A percentile compares a stretch with the other conserved stretches of the same genome.
Conservation (phyloP, 2,888 invertebrate genomes). For the Ecliptopera silaceata region DNA sequence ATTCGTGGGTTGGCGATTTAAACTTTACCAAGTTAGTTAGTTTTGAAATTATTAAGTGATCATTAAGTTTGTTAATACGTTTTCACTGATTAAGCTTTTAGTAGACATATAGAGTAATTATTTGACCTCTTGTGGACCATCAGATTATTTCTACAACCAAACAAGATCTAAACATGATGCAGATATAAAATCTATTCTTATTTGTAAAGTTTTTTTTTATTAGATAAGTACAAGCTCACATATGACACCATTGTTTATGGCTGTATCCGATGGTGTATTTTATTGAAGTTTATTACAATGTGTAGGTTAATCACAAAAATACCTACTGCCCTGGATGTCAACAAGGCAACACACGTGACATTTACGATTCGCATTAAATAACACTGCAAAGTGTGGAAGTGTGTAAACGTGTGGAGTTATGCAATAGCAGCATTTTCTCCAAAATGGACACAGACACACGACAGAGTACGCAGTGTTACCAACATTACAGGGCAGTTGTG, state of each 20-base stretch:
- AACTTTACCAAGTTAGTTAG: too few species aligned
- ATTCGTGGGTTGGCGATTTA: too few species aligned
- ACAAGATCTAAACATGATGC: too few species aligned
- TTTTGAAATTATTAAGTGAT: too few species aligned
- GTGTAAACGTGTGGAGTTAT: conserved; percentile 46
- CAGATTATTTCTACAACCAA: too few species aligned
- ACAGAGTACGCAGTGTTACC: conserved; percentile 10
- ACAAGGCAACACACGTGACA: conserved; percentile 28
- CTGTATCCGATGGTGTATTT: neutral
- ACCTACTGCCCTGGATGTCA: conserved; percentile 24
- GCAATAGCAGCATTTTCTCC: conserved; percentile 58
- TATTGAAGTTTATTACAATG: neutral
- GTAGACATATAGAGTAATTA: too few species aligned
- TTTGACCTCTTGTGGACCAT: too few species aligned
- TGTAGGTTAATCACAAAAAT: neutral
- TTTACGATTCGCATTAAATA: conserved; percentile 26
- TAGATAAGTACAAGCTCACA: too few species aligned
- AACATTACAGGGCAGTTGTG: conserved; percentile 21
- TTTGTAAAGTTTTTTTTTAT: too few species aligned
- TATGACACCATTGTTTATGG: neutral
- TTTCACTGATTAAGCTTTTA: too few species aligned
- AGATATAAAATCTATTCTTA: too few species aligned
- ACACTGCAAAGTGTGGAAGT: conserved; percentile 25
- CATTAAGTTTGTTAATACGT: too few species aligned
- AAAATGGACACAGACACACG: conserved; percentile 44